phyloP scores from a whole-genome alignment of 2,797 vertebrate species.

The Peromyscus aztecus region DNA sequence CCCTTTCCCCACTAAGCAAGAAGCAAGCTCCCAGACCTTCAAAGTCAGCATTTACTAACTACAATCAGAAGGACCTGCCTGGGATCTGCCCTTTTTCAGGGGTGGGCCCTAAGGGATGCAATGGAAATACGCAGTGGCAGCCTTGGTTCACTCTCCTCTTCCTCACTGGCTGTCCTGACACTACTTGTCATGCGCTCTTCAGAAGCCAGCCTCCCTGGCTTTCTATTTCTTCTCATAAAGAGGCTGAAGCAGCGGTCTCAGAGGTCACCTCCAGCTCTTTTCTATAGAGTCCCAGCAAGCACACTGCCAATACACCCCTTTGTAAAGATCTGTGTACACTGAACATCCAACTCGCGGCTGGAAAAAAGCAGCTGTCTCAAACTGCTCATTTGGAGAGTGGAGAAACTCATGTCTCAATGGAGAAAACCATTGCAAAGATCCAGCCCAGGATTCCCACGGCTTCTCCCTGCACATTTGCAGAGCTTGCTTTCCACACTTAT shows the following conservation, averaged over 20 bases:
- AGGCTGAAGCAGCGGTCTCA: background rate
- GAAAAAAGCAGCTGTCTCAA: constrained; percentile 22
- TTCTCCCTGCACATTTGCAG: background rate
- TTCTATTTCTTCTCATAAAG: background rate
- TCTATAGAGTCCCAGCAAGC: background rate
- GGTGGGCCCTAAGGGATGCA: background rate
- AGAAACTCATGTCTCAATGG: constrained; percentile 23
- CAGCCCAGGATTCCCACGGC: constrained; percentile 58
- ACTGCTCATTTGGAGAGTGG: background rate
- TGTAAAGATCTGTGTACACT: background rate
- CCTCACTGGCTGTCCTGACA: background rate
- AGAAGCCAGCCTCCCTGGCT: background rate
- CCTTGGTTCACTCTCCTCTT: background rate
- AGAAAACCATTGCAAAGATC: constrained; percentile 64
- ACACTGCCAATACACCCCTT: background rate
- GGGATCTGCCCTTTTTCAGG: background rate
- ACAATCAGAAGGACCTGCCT: background rate
- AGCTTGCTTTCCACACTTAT: constrained; percentile 59
- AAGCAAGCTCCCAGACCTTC: background rate
- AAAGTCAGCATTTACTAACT: background rate
- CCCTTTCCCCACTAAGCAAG: background rate
- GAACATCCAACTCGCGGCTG: background rate
- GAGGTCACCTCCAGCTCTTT: background rate
- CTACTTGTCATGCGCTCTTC: background rate
- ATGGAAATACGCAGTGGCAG: background rate